Evolutionary conservation across 1,140 invertebrate species (phyloP).

Genomic region (Trichoplusia ni): DNA sequence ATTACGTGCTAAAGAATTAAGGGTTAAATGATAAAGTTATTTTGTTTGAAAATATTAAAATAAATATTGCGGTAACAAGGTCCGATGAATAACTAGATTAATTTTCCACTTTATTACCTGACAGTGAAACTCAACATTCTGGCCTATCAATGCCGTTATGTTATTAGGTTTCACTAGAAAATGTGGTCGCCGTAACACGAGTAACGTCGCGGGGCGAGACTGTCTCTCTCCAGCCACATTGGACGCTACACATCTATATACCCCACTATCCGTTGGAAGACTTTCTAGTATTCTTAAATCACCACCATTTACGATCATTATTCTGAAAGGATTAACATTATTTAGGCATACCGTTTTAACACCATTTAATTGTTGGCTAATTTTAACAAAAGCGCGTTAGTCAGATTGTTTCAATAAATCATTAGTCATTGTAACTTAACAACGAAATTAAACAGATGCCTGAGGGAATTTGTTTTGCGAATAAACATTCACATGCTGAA

Average conservation of each 20-base stretch:
- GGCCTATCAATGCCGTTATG: slow-evolving; percentile 77
- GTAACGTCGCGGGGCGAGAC: slow-evolving; percentile 87
- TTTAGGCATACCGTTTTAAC: too few species aligned
- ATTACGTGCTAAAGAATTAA: too few species aligned
- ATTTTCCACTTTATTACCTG: slow-evolving; percentile 61
- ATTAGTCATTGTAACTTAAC: slow-evolving; percentile 7
- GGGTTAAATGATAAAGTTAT: too few species aligned
- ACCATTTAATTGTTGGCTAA: background rate
- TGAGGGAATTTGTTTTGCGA: slow-evolving; percentile 16
- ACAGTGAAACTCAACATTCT: slow-evolving; percentile 80
- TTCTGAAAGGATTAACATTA: slow-evolving; percentile 45
- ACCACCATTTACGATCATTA: slow-evolving; percentile 86
- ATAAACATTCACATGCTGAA: slow-evolving; percentile 14
- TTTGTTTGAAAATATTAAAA: background rate
- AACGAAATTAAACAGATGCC: slow-evolving; percentile 22
- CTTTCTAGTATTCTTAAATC: slow-evolving; percentile 93
- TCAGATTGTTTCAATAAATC: background rate
- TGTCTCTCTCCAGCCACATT: slow-evolving; percentile 93
- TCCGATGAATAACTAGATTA: background rate
- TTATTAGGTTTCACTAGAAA: slow-evolving; percentile 80
- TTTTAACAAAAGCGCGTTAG: background rate
- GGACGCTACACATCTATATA: slow-evolving; percentile 92
- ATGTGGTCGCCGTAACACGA: slow-evolving; percentile 85
- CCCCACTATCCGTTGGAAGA: slow-evolving; percentile 90
- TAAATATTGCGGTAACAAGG: background rate